Percentiles rank a stretch among this genome's conserved stretches.
phyloP scores from a whole-genome alignment of 2,888 invertebrate species.

The Cerastis leucographa region DNA sequence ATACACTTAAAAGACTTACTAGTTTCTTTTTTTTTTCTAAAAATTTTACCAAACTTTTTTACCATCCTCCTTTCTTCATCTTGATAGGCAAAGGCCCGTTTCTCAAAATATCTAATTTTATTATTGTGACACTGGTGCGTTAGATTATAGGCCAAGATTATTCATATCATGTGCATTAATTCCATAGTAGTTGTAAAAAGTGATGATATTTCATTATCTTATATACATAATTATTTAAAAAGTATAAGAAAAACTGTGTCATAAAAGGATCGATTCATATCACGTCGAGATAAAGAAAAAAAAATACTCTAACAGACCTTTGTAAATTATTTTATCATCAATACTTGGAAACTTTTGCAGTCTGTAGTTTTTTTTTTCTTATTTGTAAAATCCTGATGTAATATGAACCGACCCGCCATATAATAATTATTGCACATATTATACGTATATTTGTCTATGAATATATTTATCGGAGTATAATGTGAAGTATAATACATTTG shows the following conservation, averaged over 20 bases:
- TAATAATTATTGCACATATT: constrained; percentile 65
- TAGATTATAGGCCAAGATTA: constrained; percentile 53
- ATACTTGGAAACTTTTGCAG: not conserved
- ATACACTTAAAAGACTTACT: constrained; percentile 27
- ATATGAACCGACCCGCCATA: constrained; percentile 26
- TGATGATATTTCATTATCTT: constrained; percentile 58
- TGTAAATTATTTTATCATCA: not conserved
- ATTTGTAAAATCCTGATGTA: not conserved
- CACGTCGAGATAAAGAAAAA: not conserved
- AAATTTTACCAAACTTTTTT: constrained; percentile 22
- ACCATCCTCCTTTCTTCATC: constrained; percentile 7
- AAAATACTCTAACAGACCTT: not conserved
- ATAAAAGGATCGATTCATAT: constrained; percentile 38
- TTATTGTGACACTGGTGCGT: constrained; percentile 68
- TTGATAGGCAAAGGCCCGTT: constrained; percentile 46
- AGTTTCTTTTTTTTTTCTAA: constrained; percentile 19
- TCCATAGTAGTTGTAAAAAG: constrained; percentile 55
- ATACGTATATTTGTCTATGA: constrained; percentile 65
- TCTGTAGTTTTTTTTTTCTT: not conserved
- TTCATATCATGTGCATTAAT: constrained; percentile 65
- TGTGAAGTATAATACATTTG: constrained; percentile 67
- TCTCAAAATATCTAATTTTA: constrained; percentile 50
- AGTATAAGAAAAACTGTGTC: constrained; percentile 57
- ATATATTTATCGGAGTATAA: constrained; percentile 62
- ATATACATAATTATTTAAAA: constrained; percentile 51